Evolutionary conservation across 2,888 invertebrate species (phyloP).

Genomic region (Coenonympha arcania): DNA sequence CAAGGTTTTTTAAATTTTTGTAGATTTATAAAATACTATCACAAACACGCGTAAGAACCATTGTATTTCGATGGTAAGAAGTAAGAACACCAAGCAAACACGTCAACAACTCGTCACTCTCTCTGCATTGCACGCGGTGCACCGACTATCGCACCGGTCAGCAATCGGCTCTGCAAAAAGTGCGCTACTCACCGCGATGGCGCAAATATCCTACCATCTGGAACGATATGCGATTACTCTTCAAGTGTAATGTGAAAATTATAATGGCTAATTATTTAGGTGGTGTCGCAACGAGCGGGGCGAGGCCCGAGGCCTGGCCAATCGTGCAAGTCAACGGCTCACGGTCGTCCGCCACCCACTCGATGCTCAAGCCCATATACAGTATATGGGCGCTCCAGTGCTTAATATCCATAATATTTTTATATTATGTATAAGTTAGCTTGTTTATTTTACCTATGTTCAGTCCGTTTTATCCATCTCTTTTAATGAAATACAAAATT

Average conservation of each 20-base stretch:
- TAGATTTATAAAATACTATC: too few relatives aligned
- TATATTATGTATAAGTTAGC: constrained; percentile 36
- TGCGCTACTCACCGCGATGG: background rate
- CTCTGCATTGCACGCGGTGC: too few relatives aligned
- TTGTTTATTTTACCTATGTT: too few relatives aligned
- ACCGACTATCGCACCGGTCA: too few relatives aligned
- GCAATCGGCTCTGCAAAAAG: background rate
- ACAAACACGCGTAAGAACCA: too few relatives aligned
- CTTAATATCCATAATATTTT: constrained; percentile 67
- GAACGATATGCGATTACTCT: constrained; percentile 13
- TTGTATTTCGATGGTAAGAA: too few relatives aligned
- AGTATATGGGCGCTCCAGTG: constrained; percentile 55
- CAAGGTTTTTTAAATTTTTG: too few relatives aligned
- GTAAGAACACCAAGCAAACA: too few relatives aligned
- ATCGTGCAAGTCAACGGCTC: constrained; percentile 59
- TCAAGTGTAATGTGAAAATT: constrained; percentile 28
- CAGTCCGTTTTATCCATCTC: too few relatives aligned
- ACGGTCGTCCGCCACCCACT: constrained; percentile 71
- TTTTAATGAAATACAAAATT: too few relatives aligned
- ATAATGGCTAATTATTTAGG: constrained; percentile 50
- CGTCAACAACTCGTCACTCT: constrained; percentile 1
- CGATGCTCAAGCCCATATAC: constrained; percentile 67
- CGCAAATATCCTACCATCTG: constrained; percentile 13
- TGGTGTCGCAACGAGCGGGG: constrained; percentile 57
- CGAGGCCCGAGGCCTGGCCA: constrained; percentile 54